phyloP scores from a whole-genome alignment of 1,140 invertebrate genomes.

The Potamilus streckersoni region DNA sequence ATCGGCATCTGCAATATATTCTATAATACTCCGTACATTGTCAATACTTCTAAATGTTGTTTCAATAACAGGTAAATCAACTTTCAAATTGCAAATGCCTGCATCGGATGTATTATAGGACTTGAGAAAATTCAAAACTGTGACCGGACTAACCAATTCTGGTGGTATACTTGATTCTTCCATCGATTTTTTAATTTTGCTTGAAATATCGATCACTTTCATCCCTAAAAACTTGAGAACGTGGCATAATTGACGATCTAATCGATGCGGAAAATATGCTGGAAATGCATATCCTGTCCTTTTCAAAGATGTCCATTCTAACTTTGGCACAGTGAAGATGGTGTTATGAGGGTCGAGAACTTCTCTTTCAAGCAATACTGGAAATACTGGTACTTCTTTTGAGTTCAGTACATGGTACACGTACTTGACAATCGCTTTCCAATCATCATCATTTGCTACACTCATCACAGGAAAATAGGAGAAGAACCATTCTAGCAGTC shows the following conservation, averaged over 20 bases:
- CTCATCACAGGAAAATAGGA: conserved; percentile 7
- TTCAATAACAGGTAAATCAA: conserved; percentile 1
- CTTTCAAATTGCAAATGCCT: conserved; percentile 10
- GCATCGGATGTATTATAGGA: neutral
- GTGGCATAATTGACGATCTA: neutral
- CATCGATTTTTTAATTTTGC: conserved; percentile 7
- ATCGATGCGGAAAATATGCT: neutral
- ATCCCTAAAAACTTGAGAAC: conserved; percentile 23
- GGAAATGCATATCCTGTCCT: too few species aligned
- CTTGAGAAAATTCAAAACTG: conserved; percentile 24
- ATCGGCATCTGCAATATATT: neutral
- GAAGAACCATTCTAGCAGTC: conserved; percentile 24
- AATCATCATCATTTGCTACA: conserved; percentile 6
- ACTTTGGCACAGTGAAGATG: too few species aligned
- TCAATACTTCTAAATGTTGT: conserved; percentile 3
- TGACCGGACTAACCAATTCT: conserved; percentile 1
- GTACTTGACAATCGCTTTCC: conserved; percentile 16
- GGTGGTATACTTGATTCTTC: conserved; percentile 6
- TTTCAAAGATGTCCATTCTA: too few species aligned
- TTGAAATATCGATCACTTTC: conserved; percentile 27
- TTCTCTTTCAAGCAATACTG: too few species aligned
- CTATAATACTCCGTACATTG: conserved; percentile 1
- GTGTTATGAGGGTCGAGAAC: too few species aligned
- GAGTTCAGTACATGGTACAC: too few species aligned
- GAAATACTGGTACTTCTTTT: too few species aligned